Evolutionary conservation across 1,140 invertebrate genomes (phyloP), one percentile per base, ranked within the genome.

Genomic region (Zaprionus taronus): DNA sequence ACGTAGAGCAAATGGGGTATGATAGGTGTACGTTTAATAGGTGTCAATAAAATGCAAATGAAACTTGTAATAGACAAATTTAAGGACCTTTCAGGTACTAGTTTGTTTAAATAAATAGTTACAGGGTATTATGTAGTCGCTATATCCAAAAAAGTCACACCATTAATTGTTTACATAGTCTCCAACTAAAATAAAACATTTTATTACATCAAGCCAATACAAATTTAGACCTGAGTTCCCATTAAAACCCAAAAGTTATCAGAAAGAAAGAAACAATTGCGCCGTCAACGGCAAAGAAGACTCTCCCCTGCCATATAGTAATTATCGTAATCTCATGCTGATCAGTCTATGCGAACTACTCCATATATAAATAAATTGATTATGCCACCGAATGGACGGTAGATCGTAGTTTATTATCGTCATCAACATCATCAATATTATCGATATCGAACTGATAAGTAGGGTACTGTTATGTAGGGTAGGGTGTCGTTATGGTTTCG

Each of bases 381-480:
- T 51, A 51, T 51, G 47, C 47, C 47, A 51, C 47, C 12, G 20
- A 51, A 24, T 14, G 47, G 20, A 51, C 20, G 22, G 47, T 51
- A 51, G 47, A 51, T 24, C 47, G 47, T 47, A 51, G 47, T 51
- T 51, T 51, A 51, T 51, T 51, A 51, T 51, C 20, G 9, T 47
- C n/a, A 47, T 47, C 41, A 51, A 14, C 47, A 47, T 9, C n/a
- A 47, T 47, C 41, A 15, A 22, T 24, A 51, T 51, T 24, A 51
- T 24, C 11, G 47, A 24, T 51, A 51, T 24, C 47, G 47, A 51
- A 24, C 47, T 51, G 47, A 51, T 51, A 51, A 51, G 47, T 51
- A 51, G 47, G 9, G 3, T 51, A 14, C 9, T 20, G 20, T 20
- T 20, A 20, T 20, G 47, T 51, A 51, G 47, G 9, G 3, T 51